Conservation (phyloP, 64 coral and sea anemone species). For the Pachyseris speciosa region DNA sequence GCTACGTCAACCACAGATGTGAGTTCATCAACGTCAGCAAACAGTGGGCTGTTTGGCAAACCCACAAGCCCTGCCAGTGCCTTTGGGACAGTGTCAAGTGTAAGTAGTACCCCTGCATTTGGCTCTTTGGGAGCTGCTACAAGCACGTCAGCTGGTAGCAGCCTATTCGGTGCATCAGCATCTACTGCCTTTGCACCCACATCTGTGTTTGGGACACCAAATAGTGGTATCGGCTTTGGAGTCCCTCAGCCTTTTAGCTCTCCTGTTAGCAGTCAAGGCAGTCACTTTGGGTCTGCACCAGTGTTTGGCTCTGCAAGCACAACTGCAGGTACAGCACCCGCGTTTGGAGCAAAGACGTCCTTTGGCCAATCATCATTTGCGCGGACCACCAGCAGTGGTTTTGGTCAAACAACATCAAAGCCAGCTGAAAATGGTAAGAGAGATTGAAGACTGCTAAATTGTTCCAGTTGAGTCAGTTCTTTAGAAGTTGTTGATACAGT, state of each 20-base stretch:
- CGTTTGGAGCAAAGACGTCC: constrained; percentile 18
- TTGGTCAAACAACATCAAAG: constrained; percentile 8
- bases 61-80: constrained; percentile 7
- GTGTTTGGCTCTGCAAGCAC: not conserved
- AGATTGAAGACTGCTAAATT: not conserved
- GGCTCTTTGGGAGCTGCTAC: not conserved
- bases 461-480: not conserved
- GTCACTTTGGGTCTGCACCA: constrained; percentile 6
- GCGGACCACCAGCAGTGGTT: constrained; percentile 7
- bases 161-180: constrained; percentile 8
- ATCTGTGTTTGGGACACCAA: not conserved
- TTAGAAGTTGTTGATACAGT: too few species aligned
- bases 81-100: not conserved
- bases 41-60: constrained; percentile 10
- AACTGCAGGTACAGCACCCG: not conserved
- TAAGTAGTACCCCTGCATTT: not conserved
- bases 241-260: not conserved
- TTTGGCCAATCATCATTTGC: constrained; percentile 51
- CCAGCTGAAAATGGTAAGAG: constrained; percentile 24
- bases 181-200: not conserved
- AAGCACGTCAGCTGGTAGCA: not conserved
- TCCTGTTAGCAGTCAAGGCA: constrained; percentile 12
- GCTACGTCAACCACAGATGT: not conserved
- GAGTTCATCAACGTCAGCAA: not conserved
- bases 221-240: not conserved